These are phyloP conservation scores for Entomyzon cyanotis DNA, from an alignment of 2,113 vertebrate species.

Conservation along the genomic window DNA sequence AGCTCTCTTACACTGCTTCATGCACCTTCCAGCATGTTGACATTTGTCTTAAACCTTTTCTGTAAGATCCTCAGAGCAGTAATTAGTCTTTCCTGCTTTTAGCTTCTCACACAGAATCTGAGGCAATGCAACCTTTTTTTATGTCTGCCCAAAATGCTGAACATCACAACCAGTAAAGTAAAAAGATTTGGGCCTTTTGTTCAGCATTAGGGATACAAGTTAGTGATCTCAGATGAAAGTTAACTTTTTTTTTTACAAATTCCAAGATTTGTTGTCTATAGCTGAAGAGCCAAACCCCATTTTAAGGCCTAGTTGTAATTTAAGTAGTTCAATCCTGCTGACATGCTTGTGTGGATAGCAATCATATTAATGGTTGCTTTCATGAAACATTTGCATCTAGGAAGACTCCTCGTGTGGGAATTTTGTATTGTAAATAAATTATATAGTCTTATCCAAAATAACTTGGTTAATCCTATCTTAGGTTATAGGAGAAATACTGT, in stretches of 20 bases:
- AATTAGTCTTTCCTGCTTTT: neutral
- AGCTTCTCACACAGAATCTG: neutral
- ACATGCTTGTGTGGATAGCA: neutral
- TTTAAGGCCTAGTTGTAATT: neutral
- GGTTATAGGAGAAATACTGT: neutral
- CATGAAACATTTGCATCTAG: neutral
- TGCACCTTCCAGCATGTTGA: neutral
- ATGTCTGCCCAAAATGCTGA: neutral
- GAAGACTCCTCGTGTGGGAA: neutral
- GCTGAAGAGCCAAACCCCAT: neutral
- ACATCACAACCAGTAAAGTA: neutral
- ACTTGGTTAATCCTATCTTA: neutral
- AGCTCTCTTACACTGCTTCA: neutral
- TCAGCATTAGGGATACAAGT: neutral
- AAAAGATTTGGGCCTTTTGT: neutral
- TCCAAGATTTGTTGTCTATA: neutral
- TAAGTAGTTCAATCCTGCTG: neutral
- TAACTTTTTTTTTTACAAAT: neutral
- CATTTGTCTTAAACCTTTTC: neutral
- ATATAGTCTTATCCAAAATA: neutral
- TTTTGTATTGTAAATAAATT: neutral
- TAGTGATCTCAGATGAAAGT: neutral
- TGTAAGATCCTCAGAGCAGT: neutral
- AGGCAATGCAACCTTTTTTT: neutral
- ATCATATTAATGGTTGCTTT: neutral